Evolutionary conservation across 92 coral and sea anemone genomes (phyloP).

Genomic region (Pocillopora grandis): DNA sequence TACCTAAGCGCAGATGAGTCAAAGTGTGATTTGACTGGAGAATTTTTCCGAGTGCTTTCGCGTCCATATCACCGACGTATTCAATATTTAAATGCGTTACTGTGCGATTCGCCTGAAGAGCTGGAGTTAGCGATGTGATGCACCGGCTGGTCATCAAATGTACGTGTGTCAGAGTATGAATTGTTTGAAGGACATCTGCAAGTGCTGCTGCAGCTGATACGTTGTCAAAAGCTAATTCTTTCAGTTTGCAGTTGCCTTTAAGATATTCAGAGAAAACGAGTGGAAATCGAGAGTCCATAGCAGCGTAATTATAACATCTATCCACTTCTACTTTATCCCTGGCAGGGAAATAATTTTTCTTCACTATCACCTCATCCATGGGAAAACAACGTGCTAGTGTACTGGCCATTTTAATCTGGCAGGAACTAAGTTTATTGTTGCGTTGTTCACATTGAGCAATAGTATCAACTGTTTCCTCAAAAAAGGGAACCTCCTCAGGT

Average conservation of each 20-base stretch:
- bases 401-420: not conserved
- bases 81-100: conserved; percentile 17
- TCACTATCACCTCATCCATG: not conserved
- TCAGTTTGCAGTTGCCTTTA: conserved; percentile 5
- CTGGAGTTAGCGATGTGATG: not conserved
- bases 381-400: conserved; percentile 19
- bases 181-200: not conserved
- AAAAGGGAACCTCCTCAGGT: too few species aligned
- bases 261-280: conserved; percentile 2
- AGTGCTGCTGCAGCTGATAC: not conserved
- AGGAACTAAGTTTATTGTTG: not conserved
- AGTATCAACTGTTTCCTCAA: not conserved
- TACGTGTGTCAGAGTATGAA: not conserved
- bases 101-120: not conserved
- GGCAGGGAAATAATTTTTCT: too few species aligned
- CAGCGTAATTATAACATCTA: too few species aligned
- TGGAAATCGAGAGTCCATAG: too few species aligned
- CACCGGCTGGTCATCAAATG: not conserved
- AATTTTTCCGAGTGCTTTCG: not conserved
- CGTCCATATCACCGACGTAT: too few species aligned
- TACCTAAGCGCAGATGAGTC: not conserved
- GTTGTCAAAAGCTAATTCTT: not conserved
- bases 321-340: too few species aligned
- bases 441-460: not conserved
- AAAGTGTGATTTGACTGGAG: conserved; percentile 4